These are phyloP conservation scores for Pholis gunnellus DNA, from an alignment of 2,113 vertebrate genomes.

Conservation along the genomic window DNA sequence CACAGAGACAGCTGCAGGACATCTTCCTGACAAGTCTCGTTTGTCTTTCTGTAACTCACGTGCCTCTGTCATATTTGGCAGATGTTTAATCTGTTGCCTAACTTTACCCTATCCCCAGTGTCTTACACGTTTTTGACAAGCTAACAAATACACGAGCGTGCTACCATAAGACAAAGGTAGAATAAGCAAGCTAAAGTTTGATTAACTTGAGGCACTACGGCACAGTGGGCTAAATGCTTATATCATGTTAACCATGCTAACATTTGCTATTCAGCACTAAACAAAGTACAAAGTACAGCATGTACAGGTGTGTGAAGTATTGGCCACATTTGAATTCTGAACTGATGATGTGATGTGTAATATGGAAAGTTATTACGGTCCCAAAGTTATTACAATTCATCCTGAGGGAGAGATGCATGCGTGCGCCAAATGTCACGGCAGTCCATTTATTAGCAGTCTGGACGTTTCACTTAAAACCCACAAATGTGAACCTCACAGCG, in stretches of 20 bases:
- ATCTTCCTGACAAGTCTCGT: constrained; percentile 1
- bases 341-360: not conserved
- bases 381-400: not conserved
- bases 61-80: not conserved
- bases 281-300: not conserved
- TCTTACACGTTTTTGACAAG: not conserved
- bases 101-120: not conserved
- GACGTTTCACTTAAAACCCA: not conserved
- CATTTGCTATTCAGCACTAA: not conserved
- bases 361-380: not conserved
- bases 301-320: not conserved
- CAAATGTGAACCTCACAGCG: not conserved
- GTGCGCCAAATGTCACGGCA: not conserved
- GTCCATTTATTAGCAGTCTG: not conserved
- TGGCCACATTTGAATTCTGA: not conserved
- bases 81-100: not conserved
- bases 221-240: not conserved
- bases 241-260: not conserved
- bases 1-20: not conserved
- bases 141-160: not conserved
- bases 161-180: not conserved
- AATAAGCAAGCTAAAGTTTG: not conserved
- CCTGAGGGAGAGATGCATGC: not conserved
- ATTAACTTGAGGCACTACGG: not conserved
- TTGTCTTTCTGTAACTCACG: not conserved